These are phyloP conservation scores for Paraescarpia echinospica DNA, from an alignment of 1,140 invertebrate genomes.

Conservation along the genomic window DNA sequence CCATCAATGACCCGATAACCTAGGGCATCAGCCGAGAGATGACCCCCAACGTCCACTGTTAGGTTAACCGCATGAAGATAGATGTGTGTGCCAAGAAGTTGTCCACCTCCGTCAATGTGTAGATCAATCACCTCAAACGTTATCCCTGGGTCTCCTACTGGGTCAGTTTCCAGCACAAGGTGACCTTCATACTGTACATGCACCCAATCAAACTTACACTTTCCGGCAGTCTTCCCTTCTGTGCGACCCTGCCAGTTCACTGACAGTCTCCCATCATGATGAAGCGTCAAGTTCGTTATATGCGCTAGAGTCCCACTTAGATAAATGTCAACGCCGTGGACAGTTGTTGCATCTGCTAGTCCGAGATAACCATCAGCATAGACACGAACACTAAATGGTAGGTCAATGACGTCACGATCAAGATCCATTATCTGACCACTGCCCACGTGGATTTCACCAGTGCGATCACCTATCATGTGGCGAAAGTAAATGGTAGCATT, in stretches of 20 bases:
- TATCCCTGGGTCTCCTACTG: slow-evolving; percentile 39
- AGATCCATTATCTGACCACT: slow-evolving; percentile 42
- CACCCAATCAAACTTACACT: slow-evolving; percentile 39
- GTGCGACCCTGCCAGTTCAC: slow-evolving; percentile 39
- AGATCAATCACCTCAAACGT: slow-evolving; percentile 35
- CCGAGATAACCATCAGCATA: slow-evolving; percentile 43
- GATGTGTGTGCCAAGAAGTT: slow-evolving; percentile 40
- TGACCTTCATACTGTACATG: slow-evolving; percentile 44
- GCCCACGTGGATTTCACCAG: slow-evolving; percentile 44
- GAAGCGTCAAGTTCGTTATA: slow-evolving; percentile 42
- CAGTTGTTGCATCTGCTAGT: slow-evolving; percentile 40
- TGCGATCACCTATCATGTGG: slow-evolving; percentile 49
- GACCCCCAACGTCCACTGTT: slow-evolving; percentile 41
- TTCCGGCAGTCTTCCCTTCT: slow-evolving; percentile 29
- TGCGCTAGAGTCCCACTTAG: slow-evolving; percentile 45
- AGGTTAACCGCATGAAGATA: slow-evolving; percentile 41
- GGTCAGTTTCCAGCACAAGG: slow-evolving; percentile 44
- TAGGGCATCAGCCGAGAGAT: slow-evolving; percentile 39
- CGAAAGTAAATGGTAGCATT: slow-evolving; percentile 38
- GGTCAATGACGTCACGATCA: slow-evolving; percentile 38
- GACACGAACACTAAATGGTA: slow-evolving; percentile 45
- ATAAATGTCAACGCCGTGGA: slow-evolving; percentile 43
- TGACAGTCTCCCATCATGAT: slow-evolving; percentile 41
- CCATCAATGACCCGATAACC: slow-evolving; percentile 41
- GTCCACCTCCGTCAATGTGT: slow-evolving; percentile 43